Conservation (phyloP, 2,797 vertebrate species). For the Fistularia commersonii region DNA sequence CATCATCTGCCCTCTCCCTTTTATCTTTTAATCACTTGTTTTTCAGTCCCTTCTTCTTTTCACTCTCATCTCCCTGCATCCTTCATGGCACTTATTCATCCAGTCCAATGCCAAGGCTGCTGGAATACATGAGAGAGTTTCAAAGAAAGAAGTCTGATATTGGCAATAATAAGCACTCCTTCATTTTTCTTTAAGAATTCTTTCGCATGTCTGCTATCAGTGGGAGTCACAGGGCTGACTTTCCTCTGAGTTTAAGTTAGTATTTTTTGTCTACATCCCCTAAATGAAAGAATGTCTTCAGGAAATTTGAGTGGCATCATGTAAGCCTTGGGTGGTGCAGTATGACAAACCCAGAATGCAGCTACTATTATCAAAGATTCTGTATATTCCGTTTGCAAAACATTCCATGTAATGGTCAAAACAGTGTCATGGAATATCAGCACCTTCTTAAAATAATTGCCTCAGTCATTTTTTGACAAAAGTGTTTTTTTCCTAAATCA, state of each 20-base stretch:
- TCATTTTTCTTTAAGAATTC: conserved; percentile 46
- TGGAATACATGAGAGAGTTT: conserved; percentile 52
- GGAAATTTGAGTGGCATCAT: conserved; percentile 41
- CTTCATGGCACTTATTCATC: conserved; percentile 37
- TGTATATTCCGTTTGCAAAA: conserved; percentile 45
- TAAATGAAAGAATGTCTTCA: conserved; percentile 50
- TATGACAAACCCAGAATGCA: conserved; percentile 59
- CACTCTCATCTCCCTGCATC: conserved; percentile 36
- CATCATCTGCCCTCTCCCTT: conserved; percentile 50
- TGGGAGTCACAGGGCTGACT: conserved; percentile 29
- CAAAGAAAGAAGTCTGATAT: conserved; percentile 46
- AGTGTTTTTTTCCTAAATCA: too few species aligned
- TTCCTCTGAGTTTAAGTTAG: conserved; percentile 29
- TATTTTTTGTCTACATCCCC: conserved; percentile 43
- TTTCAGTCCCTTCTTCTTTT: conserved; percentile 38
- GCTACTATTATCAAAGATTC: conserved; percentile 59
- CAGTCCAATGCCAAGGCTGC: conserved; percentile 35
- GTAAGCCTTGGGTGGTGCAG: conserved; percentile 52
- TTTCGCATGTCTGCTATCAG: conserved; percentile 25
- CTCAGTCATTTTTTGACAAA: too few species aligned
- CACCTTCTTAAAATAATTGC: too few species aligned
- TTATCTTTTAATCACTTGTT: conserved; percentile 64
- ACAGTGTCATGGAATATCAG: too few species aligned
- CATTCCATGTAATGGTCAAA: conserved; percentile 52
- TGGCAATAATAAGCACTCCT: conserved; percentile 49